Base-by-base conservation (phyloP, 2,113 vertebrate genomes). In the Orycteropus afer region DNA sequence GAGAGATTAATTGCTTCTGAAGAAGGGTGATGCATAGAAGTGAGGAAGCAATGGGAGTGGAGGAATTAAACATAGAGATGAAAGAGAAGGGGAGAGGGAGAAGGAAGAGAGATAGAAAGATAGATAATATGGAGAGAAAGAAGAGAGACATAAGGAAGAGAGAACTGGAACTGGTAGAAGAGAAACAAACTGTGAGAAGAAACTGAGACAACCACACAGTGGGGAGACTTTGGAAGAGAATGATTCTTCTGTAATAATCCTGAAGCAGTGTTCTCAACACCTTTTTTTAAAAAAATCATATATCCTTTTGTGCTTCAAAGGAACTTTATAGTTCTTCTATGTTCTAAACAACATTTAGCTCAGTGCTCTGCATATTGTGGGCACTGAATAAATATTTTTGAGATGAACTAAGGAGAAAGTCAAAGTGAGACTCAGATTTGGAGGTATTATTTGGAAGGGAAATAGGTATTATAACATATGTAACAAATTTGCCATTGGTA, bases 381-480 rank as follows among this genome's bases (percentile, higher is more conserved):
- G 29, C 17, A 55, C 29, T 82, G 69, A 86, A 51, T 80, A 93
- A 83, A 92, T 73, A 87, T 32, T 37, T 92, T 29, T 90, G 23
- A 78, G 51, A 55, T 71, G 90, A 92, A 78, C 37, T 65, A 79
- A 89, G 59, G 40, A 91, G n/a, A 29, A 67, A 86, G 45, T 73
- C 73, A 86, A 92, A 89, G 59, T 61, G 59, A 96, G 65, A 27
- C 40, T 59, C 67, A 20, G 11, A 78, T 85, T 90, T 61, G 78
- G 69, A 49, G 91, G 17, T 86, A 27, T 86, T 93, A 90, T 82
- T 27, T 87, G 34, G 74, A 78, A 89, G 79, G 42, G 78, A 96
- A 80, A 74, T 49, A 47, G 49, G 29, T 49, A 81, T 91, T 80
- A 22, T 83, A 79, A 79, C 5, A 40, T 25, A 67, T 76, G 69